Percentiles rank a stretch among this genome's conserved stretches.
phyloP scores from a whole-genome alignment of 92 coral and sea anemone genomes.

The Zoanthus solanderi region DNA sequence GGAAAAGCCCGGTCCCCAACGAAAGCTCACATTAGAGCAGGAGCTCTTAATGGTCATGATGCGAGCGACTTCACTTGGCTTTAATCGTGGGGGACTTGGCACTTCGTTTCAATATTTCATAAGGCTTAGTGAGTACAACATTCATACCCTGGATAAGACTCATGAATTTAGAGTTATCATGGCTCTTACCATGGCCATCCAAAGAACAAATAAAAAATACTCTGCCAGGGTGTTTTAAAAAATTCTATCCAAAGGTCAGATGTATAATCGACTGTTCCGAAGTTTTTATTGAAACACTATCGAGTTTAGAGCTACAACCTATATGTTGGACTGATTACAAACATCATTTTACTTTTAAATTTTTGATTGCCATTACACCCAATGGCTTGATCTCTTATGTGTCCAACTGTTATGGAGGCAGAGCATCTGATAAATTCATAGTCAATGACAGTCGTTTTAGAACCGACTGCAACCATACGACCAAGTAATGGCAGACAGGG shows the following conservation, averaged over 20 bases:
- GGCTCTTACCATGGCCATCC: conserved; percentile 47
- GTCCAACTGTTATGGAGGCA: conserved; percentile 44
- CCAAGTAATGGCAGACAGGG: conserved; percentile 58
- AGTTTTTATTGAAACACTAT: conserved; percentile 45
- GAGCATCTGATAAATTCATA: conserved; percentile 43
- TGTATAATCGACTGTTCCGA: conserved; percentile 47
- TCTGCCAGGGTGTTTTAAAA: conserved; percentile 37
- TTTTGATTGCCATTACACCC: conserved; percentile 47
- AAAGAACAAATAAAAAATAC: conserved; percentile 19
- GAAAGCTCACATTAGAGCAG: conserved; percentile 33
- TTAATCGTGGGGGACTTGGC: conserved; percentile 34
- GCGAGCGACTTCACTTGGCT: conserved; percentile 42
- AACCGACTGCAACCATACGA: conserved; percentile 34
- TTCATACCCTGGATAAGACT: conserved; percentile 44
- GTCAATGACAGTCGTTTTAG: conserved; percentile 36
- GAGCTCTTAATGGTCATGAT: conserved; percentile 41
- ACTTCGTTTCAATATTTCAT: conserved; percentile 30
- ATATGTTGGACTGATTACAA: conserved; percentile 49
- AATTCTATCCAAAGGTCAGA: conserved; percentile 15
- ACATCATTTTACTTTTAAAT: conserved; percentile 37
- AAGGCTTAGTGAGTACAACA: conserved; percentile 29
- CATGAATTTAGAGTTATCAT: conserved; percentile 24
- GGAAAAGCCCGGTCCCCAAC: conserved; percentile 29
- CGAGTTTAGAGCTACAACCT: conserved; percentile 27
- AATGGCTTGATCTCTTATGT: conserved; percentile 41